Evolutionary conservation across 2,888 invertebrate genomes (phyloP).

Genomic region (Agrotis clavis): DNA sequence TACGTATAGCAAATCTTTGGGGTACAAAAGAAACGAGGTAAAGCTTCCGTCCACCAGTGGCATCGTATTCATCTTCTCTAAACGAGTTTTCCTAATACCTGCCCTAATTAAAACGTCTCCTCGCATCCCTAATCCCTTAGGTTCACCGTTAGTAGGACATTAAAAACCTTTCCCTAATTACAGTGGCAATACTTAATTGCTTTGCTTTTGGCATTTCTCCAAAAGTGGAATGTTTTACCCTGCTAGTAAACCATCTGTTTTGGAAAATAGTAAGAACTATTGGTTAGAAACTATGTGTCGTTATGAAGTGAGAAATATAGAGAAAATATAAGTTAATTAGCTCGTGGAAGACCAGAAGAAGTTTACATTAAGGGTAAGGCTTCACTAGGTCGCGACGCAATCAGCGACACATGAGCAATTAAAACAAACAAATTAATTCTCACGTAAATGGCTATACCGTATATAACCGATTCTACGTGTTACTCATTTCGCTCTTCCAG

Average conservation of each 20-base stretch:
- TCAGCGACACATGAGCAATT: too few relatives aligned
- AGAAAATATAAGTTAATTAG: too few relatives aligned
- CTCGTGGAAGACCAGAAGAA: too few relatives aligned
- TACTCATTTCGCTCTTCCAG: too few relatives aligned
- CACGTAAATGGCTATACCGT: too few relatives aligned
- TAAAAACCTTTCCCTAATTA: conserved; percentile 33
- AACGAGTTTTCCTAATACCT: conserved; percentile 55
- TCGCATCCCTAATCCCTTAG: conserved; percentile 31
- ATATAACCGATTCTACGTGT: too few relatives aligned
- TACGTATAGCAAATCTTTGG: neutral
- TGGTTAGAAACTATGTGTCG: neutral
- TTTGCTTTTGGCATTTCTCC: conserved; percentile 8
- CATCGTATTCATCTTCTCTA: conserved; percentile 49
- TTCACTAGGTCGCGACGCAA: too few relatives aligned
- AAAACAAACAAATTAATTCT: too few relatives aligned
- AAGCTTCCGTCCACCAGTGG: neutral
- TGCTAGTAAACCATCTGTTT: neutral
- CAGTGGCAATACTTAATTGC: conserved; percentile 36
- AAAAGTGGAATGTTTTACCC: neutral
- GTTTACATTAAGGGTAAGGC: too few relatives aligned
- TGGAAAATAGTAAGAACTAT: neutral
- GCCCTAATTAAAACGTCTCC: conserved; percentile 50
- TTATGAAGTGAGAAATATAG: too few relatives aligned
- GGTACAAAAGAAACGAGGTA: conserved; percentile 11
- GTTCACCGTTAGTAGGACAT: conserved; percentile 25